Evolutionary conservation across 2,797 vertebrate genomes (phyloP).

Genomic region (Arnoldichthys spilopterus): DNA sequence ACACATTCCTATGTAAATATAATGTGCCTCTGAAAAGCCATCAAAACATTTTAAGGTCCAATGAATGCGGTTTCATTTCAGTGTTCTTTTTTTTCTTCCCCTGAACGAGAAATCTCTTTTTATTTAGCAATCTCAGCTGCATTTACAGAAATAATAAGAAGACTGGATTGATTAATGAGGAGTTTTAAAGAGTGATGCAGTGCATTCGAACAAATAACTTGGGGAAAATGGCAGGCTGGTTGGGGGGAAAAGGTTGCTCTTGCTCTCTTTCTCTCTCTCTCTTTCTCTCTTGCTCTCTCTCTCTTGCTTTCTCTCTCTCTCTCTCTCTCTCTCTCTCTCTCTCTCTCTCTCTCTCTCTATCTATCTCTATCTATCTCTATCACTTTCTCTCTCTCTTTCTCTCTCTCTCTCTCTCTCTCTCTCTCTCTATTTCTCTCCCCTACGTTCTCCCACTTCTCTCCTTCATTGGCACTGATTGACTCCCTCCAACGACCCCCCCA

Average conservation of each 20-base stretch:
- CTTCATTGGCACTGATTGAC: constrained; percentile 57
- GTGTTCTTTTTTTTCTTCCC: constrained; percentile 66
- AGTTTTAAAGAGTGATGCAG: constrained; percentile 85
- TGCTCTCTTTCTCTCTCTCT: constrained; percentile 35
- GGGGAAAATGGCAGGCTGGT: constrained; percentile 65
- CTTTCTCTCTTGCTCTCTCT: constrained; percentile 11
- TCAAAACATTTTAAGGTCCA: constrained; percentile 98
- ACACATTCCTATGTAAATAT: constrained; percentile 96
- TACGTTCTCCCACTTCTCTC: background rate
- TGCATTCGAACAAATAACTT: constrained; percentile 79
- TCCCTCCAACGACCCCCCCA: constrained; percentile 48
- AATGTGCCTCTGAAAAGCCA: constrained; percentile 89
- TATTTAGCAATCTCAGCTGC: constrained; percentile 85
- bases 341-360: constrained; percentile 20
- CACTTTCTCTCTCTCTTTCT: constrained; percentile 37
- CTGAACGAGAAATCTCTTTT: constrained; percentile 83
- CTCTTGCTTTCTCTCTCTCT: constrained; percentile 36
- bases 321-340: constrained; percentile 38
- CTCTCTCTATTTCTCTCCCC: constrained; percentile 15
- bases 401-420: constrained; percentile 38
- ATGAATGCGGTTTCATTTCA: constrained; percentile 91
- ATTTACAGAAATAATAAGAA: constrained; percentile 83
- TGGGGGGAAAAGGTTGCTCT: constrained; percentile 47
- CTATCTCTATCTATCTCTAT: constrained; percentile 2
- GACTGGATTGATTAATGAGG: constrained; percentile 83